These are phyloP conservation scores for Taxidea taxus DNA, from an alignment of 2,113 vertebrate genomes.

Conservation along the genomic window DNA sequence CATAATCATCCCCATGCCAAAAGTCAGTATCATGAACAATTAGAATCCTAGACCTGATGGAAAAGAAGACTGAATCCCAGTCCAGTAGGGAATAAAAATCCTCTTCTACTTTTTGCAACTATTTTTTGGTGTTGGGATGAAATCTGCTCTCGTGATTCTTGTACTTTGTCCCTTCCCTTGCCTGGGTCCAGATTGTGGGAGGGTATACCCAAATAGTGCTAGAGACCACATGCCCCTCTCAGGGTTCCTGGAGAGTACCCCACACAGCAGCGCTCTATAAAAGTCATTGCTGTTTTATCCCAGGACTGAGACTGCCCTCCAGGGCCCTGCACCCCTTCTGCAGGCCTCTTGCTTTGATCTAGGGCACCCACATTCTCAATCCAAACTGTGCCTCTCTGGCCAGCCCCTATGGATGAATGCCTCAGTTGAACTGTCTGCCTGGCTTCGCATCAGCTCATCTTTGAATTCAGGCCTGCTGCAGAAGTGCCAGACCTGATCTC, in stretches of 20 bases:
- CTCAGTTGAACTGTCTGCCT: background rate
- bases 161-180: background rate
- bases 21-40: background rate
- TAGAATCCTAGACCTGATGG: background rate
- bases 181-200: background rate
- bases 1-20: background rate
- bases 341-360: background rate
- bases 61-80: background rate
- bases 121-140: background rate
- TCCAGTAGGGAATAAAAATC: background rate
- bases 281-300: background rate
- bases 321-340: background rate
- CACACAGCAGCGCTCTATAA: background rate
- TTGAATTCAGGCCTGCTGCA: background rate
- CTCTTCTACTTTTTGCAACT: background rate
- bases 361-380: background rate
- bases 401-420: background rate
- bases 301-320: background rate
- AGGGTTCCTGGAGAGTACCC: background rate
- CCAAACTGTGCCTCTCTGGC: background rate
- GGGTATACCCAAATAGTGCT: background rate
- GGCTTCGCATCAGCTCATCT: constrained; percentile 31
- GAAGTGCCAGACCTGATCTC: background rate
- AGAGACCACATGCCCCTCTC: background rate
- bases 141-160: background rate